phyloP scores from a whole-genome alignment of 2,113 vertebrate genomes.

The Platysternon megacephalum region DNA sequence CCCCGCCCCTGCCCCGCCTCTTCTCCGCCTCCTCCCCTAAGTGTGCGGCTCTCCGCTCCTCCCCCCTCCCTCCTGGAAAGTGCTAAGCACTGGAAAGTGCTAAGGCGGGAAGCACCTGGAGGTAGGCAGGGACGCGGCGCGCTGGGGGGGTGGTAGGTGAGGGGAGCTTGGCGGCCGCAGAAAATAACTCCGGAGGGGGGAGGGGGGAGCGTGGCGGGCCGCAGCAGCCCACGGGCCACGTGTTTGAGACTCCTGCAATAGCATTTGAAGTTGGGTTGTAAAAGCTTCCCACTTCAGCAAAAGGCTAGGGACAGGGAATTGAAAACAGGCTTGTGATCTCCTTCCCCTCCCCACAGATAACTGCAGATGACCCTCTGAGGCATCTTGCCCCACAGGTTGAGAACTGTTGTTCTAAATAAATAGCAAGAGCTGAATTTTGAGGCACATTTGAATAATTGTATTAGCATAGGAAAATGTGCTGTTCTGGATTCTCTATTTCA shows the following conservation, averaged over 20 bases:
- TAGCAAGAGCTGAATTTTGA: conserved; percentile 43
- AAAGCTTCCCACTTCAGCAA: background rate
- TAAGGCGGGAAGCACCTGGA: too few relatives aligned
- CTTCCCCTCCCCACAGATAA: conserved; percentile 18
- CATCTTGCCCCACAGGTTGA: conserved; percentile 24
- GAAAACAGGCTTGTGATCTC: background rate
- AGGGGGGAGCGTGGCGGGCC: too few relatives aligned
- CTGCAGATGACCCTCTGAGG: conserved; percentile 42
- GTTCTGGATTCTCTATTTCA: conserved; percentile 39
- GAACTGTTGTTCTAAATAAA: conserved; percentile 34
- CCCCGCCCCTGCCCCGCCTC: too few relatives aligned
- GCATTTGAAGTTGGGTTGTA: conserved; percentile 15
- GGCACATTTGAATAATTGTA: conserved; percentile 17
- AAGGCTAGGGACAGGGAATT: background rate
- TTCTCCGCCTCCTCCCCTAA: too few relatives aligned
- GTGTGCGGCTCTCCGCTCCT: too few relatives aligned
- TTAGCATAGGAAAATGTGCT: conserved; percentile 22
- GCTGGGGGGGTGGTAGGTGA: too few relatives aligned
- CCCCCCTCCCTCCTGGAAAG: too few relatives aligned
- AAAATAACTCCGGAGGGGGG: too few relatives aligned
- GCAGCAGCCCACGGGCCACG: too few relatives aligned
- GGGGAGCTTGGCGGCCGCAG: too few relatives aligned
- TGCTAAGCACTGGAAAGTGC: too few relatives aligned
- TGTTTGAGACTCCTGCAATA: background rate
- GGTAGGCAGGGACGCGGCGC: too few relatives aligned